Percentiles rank a stretch among this genome's conserved stretches.
These are phyloP conservation scores for Gavia stellata DNA, from an alignment of 2,113 vertebrate species.

Conservation along the genomic window DNA sequence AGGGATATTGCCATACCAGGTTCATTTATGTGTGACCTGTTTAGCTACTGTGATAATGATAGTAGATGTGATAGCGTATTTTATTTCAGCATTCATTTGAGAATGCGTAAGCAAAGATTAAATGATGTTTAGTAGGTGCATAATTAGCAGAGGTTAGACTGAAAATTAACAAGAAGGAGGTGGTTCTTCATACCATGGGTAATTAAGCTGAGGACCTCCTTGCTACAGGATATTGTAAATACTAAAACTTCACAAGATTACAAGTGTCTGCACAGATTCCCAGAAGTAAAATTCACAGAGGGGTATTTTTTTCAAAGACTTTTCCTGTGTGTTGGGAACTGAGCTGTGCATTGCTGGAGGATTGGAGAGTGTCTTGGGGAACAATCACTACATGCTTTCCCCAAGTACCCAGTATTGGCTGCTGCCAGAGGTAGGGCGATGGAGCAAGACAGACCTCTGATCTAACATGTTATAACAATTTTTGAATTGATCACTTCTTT, in stretches of 20 bases:
- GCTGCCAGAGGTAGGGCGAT: background rate
- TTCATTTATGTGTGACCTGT: background rate
- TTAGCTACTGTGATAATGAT: background rate
- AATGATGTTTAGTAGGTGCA: background rate
- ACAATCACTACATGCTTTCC: background rate
- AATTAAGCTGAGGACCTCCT: background rate
- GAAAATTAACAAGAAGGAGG: background rate
- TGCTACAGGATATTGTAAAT: background rate
- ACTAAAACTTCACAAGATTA: background rate
- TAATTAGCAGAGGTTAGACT: background rate
- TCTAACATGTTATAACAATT: background rate
- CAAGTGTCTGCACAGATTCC: background rate
- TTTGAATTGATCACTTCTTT: background rate
- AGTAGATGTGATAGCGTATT: background rate
- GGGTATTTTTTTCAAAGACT: background rate
- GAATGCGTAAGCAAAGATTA: background rate
- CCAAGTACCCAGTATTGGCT: too few relatives aligned
- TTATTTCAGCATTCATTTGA: background rate
- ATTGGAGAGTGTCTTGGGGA: background rate
- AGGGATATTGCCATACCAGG: background rate
- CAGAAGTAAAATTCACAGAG: background rate
- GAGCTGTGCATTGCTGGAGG: background rate
- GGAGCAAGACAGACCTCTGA: background rate
- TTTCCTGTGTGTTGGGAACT: background rate
- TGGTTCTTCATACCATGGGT: background rate